Base-by-base conservation (phyloP, 2,113 vertebrate genomes). In the Elachura formosa region DNA sequence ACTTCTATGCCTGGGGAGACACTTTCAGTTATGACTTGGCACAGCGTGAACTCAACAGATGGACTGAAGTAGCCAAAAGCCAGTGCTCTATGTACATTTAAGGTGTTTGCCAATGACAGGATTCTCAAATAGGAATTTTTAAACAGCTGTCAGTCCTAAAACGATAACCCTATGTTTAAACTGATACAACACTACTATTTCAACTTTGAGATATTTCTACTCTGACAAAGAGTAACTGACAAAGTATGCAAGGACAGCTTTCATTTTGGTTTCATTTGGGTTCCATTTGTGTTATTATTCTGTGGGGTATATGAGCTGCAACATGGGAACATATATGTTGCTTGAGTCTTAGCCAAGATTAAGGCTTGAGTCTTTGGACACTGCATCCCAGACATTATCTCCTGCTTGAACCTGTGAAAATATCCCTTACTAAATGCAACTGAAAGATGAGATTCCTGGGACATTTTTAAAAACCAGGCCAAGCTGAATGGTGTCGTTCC, bases 141-240 rank as follows among this genome's bases (percentile, higher is more conserved):
- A 95, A 96, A 81, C 74, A 95, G 61, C 75, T 95, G 94, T 84
- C 94, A 83, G 94, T 96, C 63, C 46, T 93, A 61, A 91, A 96
- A 43, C 54, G 59, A n/a, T 73, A 85, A 83, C 11, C 13, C 34
- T 29, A 4, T 55, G 14, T 93, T 95, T 73, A 83, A 95, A 90
- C 51, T 34, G 48, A 82, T 68, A 45, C 56, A 83, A 34, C 12
- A 56, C 22, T 26, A 31, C 28, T 89, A 66, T 90, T 62, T 74
- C 71, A 63, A 20, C 41, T 85, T 94, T 85, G 25, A 90, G 56
- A 46, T 68, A 86, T 34, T 80, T 77, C 28, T 63, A 52, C 43
- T 81, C 40, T 9, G 61, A 77, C 66, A 90, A 67, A 31, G 5
- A 49, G 11, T 33, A 73, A 55, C 7, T 84, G 61, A 29, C 24